Evolutionary conservation across 2,888 invertebrate genomes (phyloP), one percentile per base, ranked within the genome.

Genomic region (Noctua pronuba): DNA sequence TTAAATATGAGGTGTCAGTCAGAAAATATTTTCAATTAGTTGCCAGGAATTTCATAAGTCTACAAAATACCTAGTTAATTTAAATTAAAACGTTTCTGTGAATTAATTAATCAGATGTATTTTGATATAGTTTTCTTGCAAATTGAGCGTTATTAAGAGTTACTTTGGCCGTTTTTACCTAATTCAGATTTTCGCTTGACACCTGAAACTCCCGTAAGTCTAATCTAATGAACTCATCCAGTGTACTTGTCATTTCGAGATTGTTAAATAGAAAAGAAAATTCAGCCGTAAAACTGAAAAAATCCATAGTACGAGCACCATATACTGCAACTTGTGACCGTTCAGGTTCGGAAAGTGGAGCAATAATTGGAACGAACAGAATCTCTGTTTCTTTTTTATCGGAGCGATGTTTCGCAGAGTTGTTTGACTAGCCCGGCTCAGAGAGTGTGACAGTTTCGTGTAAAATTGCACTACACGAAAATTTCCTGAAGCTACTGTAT

Each of bases 1-100:
- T 70, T 75, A 78, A 84, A 77, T 69, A 73, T 60, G 46, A 81
- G 72, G 69, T 78, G 81, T 73, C 77, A 66, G 84, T 66, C 24
- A n/a, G 46, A 55, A 66, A 70, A 84, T 76, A 64, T 71, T 69
- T 62, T 69, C 49, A 74, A 80, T 83, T 77, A 80, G 55, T 73
- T 75, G 13, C 21, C 10, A 10, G 21, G 6, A 66, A 66, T 60
- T 35, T 62, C 2, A 1, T 69, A n/a, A 73, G 16, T 41, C 16
- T 28, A 52, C 58, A 6, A 69, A 76, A 76, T 49, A 64, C 2
- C 6, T 67, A 18, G 44, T 78, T 49, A n/a, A 60, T 70, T 77
- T 64, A 24, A 52, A 60, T 72, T 65, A 60, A 75, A 52, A 60
- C 2, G 8, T 28, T 35, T 62, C 28, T 67, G n/a, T 35, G 13